These are phyloP conservation scores for Calyptomena viridis DNA, from an alignment of 2,113 vertebrate species.

Conservation along the genomic window DNA sequence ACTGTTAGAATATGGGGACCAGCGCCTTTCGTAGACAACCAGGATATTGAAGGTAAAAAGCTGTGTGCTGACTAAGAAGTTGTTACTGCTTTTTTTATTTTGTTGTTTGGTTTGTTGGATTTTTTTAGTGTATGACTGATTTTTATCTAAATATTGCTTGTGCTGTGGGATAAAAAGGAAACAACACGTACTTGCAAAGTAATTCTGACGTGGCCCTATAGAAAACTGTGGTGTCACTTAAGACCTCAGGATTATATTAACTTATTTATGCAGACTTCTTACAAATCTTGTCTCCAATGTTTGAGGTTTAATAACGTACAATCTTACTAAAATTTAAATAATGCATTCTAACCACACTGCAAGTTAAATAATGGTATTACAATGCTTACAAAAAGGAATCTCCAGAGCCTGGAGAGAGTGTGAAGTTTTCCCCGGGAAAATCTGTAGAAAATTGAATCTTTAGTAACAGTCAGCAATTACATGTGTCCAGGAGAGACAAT, in stretches of 20 bases:
- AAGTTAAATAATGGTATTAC: neutral
- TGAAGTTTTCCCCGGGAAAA: neutral
- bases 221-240: neutral
- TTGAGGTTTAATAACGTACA: neutral
- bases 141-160: neutral
- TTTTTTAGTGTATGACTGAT: neutral
- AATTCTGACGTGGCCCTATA: neutral
- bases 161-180: neutral
- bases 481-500: neutral
- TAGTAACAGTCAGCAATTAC: neutral
- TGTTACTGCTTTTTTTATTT: neutral
- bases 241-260: neutral
- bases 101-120: neutral
- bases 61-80: fast-evolving
- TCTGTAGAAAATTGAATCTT: neutral
- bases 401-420: neutral
- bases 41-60: conserved; percentile 86
- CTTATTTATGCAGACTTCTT: neutral
- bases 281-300: neutral
- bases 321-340: neutral
- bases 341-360: neutral
- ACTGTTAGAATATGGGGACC: conserved; percentile 98
- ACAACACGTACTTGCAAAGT: fast-evolving
- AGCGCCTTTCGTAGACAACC: conserved; percentile 89
- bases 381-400: neutral